These are phyloP conservation scores for Argyresthia goedartella DNA, from an alignment of 2,888 invertebrate species.

Conservation along the genomic window DNA sequence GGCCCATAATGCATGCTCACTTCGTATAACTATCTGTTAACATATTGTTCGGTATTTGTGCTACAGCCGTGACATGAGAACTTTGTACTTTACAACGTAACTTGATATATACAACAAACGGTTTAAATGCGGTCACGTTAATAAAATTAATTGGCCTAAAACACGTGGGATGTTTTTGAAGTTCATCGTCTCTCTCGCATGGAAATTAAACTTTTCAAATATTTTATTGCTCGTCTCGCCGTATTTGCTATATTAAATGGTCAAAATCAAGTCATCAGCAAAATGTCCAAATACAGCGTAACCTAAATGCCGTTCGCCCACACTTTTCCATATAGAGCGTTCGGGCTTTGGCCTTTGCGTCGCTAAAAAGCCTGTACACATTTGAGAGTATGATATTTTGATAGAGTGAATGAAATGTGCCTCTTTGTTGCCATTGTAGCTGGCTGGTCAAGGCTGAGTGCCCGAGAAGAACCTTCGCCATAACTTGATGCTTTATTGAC, in stretches of 20 bases:
- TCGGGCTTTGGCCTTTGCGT: slow-evolving; percentile 26
- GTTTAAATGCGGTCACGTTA: not conserved
- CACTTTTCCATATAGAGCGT: slow-evolving; percentile 31
- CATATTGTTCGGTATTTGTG: not conserved
- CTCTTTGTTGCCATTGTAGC: no score
- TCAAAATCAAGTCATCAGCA: slow-evolving; percentile 30
- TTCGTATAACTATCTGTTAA: not conserved
- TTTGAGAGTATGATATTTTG: no score
- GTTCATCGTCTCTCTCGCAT: slow-evolving; percentile 8
- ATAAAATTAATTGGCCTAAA: not conserved
- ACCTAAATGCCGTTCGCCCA: slow-evolving; percentile 59
- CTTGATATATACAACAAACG: not conserved
- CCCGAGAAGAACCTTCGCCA: no score
- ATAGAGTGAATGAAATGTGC: no score
- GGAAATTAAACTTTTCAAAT: slow-evolving; percentile 13
- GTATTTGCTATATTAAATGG: slow-evolving; percentile 37
- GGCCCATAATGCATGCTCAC: slow-evolving; percentile 12
- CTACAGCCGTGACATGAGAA: no score
- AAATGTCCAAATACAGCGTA: slow-evolving; percentile 31
- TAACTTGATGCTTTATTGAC: no score
- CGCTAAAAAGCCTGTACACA: not conserved
- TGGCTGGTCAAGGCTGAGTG: no score
- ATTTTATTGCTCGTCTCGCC: slow-evolving; percentile 29
- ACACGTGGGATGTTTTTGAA: slow-evolving; percentile 4
- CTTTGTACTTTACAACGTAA: no score